A percentile compares a stretch with the other conserved stretches of the same genome.
Evolutionary conservation across 1,140 invertebrate species (phyloP).

Genomic region (Chironomus striatipennis): DNA sequence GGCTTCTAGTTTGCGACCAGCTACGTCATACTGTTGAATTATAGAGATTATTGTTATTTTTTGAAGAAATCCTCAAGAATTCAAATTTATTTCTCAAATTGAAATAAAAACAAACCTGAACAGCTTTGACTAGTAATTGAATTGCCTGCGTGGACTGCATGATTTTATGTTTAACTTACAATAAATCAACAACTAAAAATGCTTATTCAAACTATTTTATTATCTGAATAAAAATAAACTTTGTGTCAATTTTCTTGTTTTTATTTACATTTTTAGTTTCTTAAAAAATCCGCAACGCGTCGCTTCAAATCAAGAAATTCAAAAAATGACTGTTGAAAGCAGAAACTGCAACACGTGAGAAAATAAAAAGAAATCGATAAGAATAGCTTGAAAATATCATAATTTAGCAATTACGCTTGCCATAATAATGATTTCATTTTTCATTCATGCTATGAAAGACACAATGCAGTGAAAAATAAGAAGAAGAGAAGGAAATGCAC

Average conservation of each 20-base stretch:
- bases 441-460: neutral
- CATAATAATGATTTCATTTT: constrained; percentile 15
- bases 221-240: neutral
- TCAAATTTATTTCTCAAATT: neutral
- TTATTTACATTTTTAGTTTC: neutral
- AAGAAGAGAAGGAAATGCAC: neutral
- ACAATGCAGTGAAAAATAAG: neutral
- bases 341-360: too few species aligned
- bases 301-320: too few species aligned
- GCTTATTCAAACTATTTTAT: neutral
- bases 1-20: constrained; percentile 33
- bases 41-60: neutral
- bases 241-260: neutral
- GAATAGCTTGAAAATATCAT: neutral
- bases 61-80: neutral
- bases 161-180: neutral
- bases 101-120: neutral
- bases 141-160: neutral
- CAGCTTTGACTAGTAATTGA: constrained; percentile 3
- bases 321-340: too few species aligned
- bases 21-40: constrained; percentile 30
- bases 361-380: too few species aligned
- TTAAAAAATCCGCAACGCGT: too few species aligned
- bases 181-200: neutral
- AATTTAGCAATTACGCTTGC: constrained; percentile 4